These are phyloP conservation scores for Paguma larvata DNA, from an alignment of 2,797 vertebrate genomes.

Conservation along the genomic window DNA sequence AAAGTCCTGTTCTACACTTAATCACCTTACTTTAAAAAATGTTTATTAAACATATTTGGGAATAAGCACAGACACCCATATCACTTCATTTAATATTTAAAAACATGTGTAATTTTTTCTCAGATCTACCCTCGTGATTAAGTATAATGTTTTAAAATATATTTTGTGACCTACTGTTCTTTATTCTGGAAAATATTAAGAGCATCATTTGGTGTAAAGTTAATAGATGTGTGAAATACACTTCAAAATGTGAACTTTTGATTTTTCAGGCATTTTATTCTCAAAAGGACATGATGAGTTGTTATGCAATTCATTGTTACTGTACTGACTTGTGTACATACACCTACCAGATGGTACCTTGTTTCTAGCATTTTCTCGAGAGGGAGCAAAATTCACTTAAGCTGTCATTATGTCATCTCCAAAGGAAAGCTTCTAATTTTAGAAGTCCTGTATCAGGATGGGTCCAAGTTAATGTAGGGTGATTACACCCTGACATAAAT, in stretches of 20 bases:
- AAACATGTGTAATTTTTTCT: not conserved
- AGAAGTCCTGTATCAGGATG: not conserved
- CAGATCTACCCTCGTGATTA: not conserved
- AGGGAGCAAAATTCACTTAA: conserved; percentile 39
- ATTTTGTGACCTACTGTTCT: not conserved
- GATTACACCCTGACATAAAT: not conserved
- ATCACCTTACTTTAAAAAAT: not conserved
- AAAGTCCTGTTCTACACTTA: not conserved
- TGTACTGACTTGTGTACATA: not conserved
- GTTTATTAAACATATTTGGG: not conserved
- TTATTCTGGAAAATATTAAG: not conserved
- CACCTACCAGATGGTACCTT: conserved; percentile 12
- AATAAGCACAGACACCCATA: not conserved
- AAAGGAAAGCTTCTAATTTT: conserved; percentile 37
- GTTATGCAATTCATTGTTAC: not conserved
- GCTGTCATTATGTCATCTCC: conserved; percentile 9
- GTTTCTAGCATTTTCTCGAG: conserved; percentile 37
- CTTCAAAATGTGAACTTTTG: conserved; percentile 13
- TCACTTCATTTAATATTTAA: not conserved
- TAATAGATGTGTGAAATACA: not conserved
- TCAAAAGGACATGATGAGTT: not conserved
- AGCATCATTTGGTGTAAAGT: not conserved
- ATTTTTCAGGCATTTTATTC: conserved; percentile 20
- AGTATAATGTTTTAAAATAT: not conserved
- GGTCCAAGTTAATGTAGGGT: not conserved